Conservation (phyloP, 1,140 invertebrate genomes). For the Dryas iulia region DNA sequence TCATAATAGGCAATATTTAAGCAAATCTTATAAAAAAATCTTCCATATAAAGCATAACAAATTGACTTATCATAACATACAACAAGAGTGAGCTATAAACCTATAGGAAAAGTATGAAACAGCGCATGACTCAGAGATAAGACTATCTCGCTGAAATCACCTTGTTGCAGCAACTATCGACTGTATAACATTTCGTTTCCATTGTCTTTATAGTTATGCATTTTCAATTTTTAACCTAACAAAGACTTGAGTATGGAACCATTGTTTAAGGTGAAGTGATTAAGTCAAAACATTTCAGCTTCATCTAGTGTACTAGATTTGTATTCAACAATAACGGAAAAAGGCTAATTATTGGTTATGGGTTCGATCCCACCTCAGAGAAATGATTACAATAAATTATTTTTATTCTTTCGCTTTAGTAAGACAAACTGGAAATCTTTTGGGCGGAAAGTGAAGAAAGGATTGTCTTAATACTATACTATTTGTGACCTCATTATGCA, state of each 20-base stretch:
- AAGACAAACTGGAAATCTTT: no score
- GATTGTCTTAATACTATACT: no score
- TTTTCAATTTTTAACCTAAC: conserved; percentile 1
- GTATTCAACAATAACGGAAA: no score
- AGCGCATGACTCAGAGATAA: conserved; percentile 60
- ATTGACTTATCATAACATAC: not conserved
- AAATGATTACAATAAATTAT: no score
- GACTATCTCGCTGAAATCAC: conserved; percentile 63
- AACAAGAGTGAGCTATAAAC: not conserved
- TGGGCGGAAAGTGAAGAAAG: no score
- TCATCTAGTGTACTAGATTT: not conserved
- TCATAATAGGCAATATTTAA: no score
- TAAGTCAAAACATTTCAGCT: not conserved
- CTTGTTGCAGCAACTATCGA: conserved; percentile 13
- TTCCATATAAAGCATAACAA: not conserved
- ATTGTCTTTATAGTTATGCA: conserved; percentile 23
- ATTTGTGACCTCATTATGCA: no score
- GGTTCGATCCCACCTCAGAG: no score
- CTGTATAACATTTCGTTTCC: conserved; percentile 19
- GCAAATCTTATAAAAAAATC: no score
- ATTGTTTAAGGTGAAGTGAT: not conserved
- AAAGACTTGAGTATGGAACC: not conserved
- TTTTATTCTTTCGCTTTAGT: no score
- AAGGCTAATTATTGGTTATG: no score
- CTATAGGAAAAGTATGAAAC: conserved; percentile 34